Base-by-base conservation (phyloP, 2,113 vertebrate genomes). In the Holacanthus passer region DNA sequence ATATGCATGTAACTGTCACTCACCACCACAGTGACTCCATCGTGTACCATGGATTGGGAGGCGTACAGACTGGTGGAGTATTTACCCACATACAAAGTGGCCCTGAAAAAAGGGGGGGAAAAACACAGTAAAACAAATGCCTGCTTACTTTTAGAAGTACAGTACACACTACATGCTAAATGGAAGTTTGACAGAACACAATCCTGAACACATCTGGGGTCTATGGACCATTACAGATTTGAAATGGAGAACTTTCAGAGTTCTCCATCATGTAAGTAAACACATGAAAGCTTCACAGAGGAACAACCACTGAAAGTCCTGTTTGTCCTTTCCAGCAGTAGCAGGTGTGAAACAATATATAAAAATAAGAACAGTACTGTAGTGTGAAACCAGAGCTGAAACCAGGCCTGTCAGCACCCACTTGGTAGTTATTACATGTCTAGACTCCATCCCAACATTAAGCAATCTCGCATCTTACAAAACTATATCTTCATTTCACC, bases 11-110 rank as follows among this genome's bases (percentile, higher is more conserved):
- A 59, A 73, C 45, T 2, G n/a, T 32, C 27, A 94, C 98, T 97
- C 90, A 99, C 98, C 97, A 99, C 96, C 3, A 99, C 97, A 6
- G 98, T 97, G 24, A 99, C 97, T 35, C 98, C 98, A 83, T 99
- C 97, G 0, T 99, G 98, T 45, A 99, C 98, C 95, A 99, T 95
- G 0, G 98, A 99, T 0, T 96, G 96, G 0, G 97, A 99, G 0
- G 98, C 98, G 0, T 99, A 99, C 50, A 99, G 94, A 48, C 98
- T 99, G 37, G 96, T 97, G 13, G 97, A 99, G 77, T 99, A 98
- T 87, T 97, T 98, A 45, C 98, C 98, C 4, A 99, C 98, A 11
- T 99, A 99, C 1, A 99, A 91, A 8, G 98, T 99, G 12, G 97
- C 96, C 94, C 98, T 99, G 86, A 0, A 70, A 74, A 24, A 74